These are phyloP conservation scores for Eupithecia subfuscata DNA, from an alignment of 2,888 invertebrate genomes.

Conservation along the genomic window DNA sequence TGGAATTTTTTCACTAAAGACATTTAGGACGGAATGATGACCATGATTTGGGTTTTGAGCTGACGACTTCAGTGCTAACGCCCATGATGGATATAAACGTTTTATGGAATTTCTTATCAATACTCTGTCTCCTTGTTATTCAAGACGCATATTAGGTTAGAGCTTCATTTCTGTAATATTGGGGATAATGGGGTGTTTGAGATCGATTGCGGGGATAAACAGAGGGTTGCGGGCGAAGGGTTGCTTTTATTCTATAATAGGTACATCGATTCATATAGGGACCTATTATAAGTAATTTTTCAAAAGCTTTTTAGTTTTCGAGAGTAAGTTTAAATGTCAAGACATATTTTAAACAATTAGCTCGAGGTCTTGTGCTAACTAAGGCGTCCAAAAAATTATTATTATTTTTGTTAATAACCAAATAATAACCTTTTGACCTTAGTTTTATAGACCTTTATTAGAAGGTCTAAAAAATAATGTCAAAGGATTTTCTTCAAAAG, in stretches of 20 bases:
- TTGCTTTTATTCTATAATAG: neutral
- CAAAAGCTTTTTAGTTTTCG: neutral
- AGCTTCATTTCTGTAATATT: conserved; percentile 5
- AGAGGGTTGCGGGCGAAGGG: conserved; percentile 5
- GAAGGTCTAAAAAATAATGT: neutral
- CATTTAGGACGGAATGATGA: too few relatives aligned
- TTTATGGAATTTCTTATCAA: neutral
- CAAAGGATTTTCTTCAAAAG: neutral
- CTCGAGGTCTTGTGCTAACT: neutral
- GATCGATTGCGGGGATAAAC: conserved; percentile 7
- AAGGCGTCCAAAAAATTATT: neutral
- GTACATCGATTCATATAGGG: neutral
- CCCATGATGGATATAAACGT: too few relatives aligned
- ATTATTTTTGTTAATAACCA: too few relatives aligned
- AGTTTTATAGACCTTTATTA: neutral
- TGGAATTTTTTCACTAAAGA: too few relatives aligned
- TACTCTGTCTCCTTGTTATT: neutral
- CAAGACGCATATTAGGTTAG: neutral
- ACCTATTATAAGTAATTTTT: neutral
- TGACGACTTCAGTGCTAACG: too few relatives aligned
- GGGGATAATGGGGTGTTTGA: conserved; percentile 11
- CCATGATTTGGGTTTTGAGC: too few relatives aligned
- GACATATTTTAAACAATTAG: too few relatives aligned
- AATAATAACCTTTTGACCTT: too few relatives aligned
- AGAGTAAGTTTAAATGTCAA: neutral